Conservation (phyloP, 2,113 vertebrate genomes). For the Periophthalmodon schlosseri region DNA sequence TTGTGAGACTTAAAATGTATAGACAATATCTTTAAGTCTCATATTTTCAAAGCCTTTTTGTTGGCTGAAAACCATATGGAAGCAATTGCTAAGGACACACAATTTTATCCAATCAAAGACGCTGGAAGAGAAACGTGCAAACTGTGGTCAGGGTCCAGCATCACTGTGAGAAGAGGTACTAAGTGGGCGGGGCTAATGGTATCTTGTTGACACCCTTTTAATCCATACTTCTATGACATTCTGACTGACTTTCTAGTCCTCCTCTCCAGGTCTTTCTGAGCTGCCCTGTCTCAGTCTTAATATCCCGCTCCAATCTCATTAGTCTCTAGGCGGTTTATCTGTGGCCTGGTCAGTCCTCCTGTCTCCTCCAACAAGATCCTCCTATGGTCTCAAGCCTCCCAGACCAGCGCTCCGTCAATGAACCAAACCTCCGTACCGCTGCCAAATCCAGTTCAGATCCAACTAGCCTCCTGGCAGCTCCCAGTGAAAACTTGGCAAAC, state of each 20-base stretch:
- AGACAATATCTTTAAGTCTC: background rate
- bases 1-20: background rate
- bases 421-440: background rate
- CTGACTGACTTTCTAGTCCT: background rate
- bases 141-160: background rate
- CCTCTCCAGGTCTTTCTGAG: constrained; percentile 8
- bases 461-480: constrained; percentile 4
- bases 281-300: constrained; percentile 31
- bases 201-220: background rate
- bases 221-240: constrained; percentile 5
- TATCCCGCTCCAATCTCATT: constrained; percentile 65
- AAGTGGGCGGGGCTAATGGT: background rate
- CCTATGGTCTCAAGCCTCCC: background rate
- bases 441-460: background rate
- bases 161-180: background rate
- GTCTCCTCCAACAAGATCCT: background rate
- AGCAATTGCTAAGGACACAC: background rate
- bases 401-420: background rate
- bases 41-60: background rate
- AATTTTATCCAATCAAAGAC: background rate
- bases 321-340: constrained; percentile 56
- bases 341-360: constrained; percentile 27
- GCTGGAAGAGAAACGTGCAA: background rate
- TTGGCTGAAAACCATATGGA: background rate
- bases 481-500: constrained; percentile 4